Evolutionary conservation across 2,113 vertebrate genomes (phyloP), one percentile per base, ranked within the genome.

Genomic region (Syrmaticus mikado): DNA sequence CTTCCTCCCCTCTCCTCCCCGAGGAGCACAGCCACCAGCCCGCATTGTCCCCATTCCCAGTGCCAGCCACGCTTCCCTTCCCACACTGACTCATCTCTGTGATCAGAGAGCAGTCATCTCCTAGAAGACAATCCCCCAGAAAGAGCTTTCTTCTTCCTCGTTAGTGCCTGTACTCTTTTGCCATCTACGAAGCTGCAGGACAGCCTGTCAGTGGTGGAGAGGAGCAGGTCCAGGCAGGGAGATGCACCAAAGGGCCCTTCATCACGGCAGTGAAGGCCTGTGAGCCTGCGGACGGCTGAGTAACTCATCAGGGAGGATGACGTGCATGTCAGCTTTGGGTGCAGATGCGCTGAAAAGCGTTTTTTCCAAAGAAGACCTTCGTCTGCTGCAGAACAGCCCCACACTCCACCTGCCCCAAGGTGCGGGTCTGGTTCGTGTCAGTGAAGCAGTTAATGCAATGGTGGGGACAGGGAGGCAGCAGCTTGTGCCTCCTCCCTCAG

Each of bases 21-120:
- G 18, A 84, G 48, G 46, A 85, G 18, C 0, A 1, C 52, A 61
- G 36, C 80, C 72, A 24, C 13, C 27, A 66, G 20, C 27, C 60
- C 73, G 55, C 82, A 60, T 14, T 25, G 38, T 87, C 10, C 11
- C 55, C 73, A 24, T 25, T 89, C 32, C 41, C 16, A 85, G 20
- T 6, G 1, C 66, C 73, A 80, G 72, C 38, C 64, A 4, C 1
- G 13, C 67, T 93, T n/a, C 21, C 20, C 9, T 92, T 82, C 67
- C 76, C 1, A 0, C 32, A 71, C 30, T 6, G 4, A 48, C n/a
- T 87, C 38, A 80, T 82, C 77, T 82, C 57, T 50, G 60, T 93
- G 94, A 96, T 96, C 93, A 94, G 94, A 96, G n/a, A 74, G 55
- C 85, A 90, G 67, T 87, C 75, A 87, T 55, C 45, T 89, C 24